phyloP scores from a whole-genome alignment of 1,140 invertebrate genomes.

The Trichonephila clavipes region DNA sequence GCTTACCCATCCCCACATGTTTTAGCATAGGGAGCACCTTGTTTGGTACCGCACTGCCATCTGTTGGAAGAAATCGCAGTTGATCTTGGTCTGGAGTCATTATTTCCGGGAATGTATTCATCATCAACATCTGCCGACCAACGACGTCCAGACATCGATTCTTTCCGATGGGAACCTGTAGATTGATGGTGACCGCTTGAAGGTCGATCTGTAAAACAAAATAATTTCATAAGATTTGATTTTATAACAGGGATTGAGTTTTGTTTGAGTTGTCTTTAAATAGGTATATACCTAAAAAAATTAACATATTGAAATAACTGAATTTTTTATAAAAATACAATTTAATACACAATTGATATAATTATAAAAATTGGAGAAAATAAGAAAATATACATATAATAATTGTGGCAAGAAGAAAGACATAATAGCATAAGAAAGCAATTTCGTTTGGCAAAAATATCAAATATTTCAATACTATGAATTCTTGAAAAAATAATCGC shows the following conservation, averaged over 20 bases:
- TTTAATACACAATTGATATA: too few relatives aligned
- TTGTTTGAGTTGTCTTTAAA: too few relatives aligned
- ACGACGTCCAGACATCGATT: constrained; percentile 51
- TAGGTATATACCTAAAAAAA: too few relatives aligned
- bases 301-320: too few relatives aligned
- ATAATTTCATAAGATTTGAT: not conserved
- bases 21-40: constrained; percentile 76
- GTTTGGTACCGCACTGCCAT: constrained; percentile 77
- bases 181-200: constrained; percentile 58
- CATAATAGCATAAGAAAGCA: too few relatives aligned
- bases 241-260: not conserved
- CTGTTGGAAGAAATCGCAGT: constrained; percentile 65
- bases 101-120: constrained; percentile 55
- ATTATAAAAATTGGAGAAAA: too few relatives aligned
- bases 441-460: too few relatives aligned
- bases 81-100: constrained; percentile 54
- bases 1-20: constrained; percentile 77
- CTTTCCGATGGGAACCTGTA: constrained; percentile 54
- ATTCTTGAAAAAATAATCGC: too few relatives aligned
- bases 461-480: too few relatives aligned
- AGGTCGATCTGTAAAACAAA: constrained; percentile 40
- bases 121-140: constrained; percentile 71
- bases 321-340: too few relatives aligned
- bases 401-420: too few relatives aligned
- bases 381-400: too few relatives aligned